Conservation (phyloP, 2,113 vertebrate genomes). For the Columbina picui region DNA sequence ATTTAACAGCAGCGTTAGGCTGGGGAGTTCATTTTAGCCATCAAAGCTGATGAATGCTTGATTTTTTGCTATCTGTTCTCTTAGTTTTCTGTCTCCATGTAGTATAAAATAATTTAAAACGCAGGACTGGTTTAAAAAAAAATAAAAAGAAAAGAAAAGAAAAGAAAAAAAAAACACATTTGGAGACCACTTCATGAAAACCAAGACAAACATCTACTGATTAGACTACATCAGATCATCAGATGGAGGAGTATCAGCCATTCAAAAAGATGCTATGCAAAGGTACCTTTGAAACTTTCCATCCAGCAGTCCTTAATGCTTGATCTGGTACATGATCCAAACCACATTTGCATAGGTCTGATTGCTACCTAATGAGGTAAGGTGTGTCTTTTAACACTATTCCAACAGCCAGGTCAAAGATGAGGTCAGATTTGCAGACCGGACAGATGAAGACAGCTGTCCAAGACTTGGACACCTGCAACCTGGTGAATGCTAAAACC, state of each 20-base stretch:
- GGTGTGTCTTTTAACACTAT: not conserved
- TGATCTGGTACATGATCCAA: not conserved
- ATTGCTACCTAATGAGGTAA: not conserved
- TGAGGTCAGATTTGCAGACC: not conserved
- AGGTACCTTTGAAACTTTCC: not conserved
- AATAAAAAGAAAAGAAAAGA: not conserved
- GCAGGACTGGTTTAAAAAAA: not conserved
- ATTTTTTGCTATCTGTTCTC: not conserved
- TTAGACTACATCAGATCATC: not conserved
- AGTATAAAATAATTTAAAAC: not conserved
- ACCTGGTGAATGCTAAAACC: not conserved
- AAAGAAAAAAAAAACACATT: not conserved
- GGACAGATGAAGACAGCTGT: not conserved
- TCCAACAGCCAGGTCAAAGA: not conserved
- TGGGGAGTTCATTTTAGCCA: not conserved
- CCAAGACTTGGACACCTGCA: not conserved
- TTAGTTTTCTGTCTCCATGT: not conserved
- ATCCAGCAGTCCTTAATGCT: not conserved
- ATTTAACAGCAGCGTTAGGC: not conserved
- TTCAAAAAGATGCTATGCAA: not conserved
- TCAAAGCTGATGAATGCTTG: not conserved
- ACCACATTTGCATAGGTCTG: not conserved
- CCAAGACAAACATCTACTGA: not conserved
- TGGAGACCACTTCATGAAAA: not conserved
- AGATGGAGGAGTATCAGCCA: not conserved